phyloP scores from a whole-genome alignment of 30 jellyfish, hydroid and myxozoan genomes.

The Hydra vulgaris region DNA sequence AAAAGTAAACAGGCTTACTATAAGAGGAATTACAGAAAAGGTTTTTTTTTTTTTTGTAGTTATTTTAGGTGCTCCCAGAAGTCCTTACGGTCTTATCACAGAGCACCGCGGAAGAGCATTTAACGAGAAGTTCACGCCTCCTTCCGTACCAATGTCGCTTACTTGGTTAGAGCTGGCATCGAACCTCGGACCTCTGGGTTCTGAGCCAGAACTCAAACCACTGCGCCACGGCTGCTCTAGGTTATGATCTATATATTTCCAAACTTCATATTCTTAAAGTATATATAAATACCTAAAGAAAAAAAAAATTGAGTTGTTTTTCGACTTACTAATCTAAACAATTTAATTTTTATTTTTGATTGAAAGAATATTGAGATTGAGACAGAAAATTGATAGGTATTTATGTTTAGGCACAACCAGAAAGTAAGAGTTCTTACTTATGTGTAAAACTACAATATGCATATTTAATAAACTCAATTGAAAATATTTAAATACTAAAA shows the following conservation, averaged over 20 bases:
- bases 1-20: background rate
- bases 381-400: background rate
- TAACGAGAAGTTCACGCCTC: too few relatives aligned
- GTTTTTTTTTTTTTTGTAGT: too few relatives aligned
- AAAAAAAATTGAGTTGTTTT: background rate
- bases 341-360: background rate
- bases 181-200: too few relatives aligned
- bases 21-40: background rate
- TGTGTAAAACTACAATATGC: background rate
- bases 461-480: background rate
- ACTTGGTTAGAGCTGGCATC: too few relatives aligned
- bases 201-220: too few relatives aligned
- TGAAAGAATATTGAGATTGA: background rate
- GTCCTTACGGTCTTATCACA: too few relatives aligned
- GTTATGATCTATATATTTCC: background rate
- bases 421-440: background rate
- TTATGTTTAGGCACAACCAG: background rate
- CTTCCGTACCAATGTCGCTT: too few relatives aligned
- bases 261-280: background rate
- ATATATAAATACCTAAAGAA: background rate
- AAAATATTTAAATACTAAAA: too few relatives aligned
- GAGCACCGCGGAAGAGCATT: too few relatives aligned
- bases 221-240: too few relatives aligned
- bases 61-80: too few relatives aligned
- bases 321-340: background rate